These are phyloP conservation scores for Toxotes chatareus DNA, from an alignment of 2,113 vertebrate species.

Conservation along the genomic window DNA sequence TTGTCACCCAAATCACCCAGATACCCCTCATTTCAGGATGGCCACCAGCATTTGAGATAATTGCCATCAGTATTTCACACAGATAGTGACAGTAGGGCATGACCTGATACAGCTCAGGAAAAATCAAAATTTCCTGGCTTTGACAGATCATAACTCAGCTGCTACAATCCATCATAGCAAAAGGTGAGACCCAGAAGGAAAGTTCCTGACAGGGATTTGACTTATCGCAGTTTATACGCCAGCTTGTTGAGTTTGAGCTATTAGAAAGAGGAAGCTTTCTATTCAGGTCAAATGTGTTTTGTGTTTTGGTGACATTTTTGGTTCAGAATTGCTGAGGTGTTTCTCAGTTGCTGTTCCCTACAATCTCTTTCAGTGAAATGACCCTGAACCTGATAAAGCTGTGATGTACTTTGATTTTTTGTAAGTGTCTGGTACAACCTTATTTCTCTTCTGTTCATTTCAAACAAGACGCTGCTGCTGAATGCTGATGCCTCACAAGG, in stretches of 20 bases:
- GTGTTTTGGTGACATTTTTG: not conserved
- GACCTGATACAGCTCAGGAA: slow-evolving; percentile 71
- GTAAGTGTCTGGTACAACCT: not conserved
- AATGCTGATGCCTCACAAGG: not conserved
- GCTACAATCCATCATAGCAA: slow-evolving; percentile 56
- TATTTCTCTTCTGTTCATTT: not conserved
- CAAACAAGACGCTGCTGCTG: not conserved
- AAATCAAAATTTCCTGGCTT: slow-evolving; percentile 68
- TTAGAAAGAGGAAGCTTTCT: slow-evolving; percentile 31
- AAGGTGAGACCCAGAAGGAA: slow-evolving; percentile 63
- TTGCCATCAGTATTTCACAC: slow-evolving; percentile 76
- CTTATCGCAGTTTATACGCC: slow-evolving; percentile 54
- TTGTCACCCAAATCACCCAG: slow-evolving; percentile 44
- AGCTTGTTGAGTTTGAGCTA: slow-evolving; percentile 67
- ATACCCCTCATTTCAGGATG: slow-evolving; percentile 4
- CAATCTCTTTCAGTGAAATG: not conserved
- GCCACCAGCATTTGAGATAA: slow-evolving; percentile 58
- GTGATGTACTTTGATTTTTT: not conserved
- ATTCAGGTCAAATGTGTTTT: slow-evolving; percentile 38
- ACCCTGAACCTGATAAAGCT: not conserved
- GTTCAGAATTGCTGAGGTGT: not conserved
- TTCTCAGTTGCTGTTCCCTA: not conserved
- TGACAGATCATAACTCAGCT: slow-evolving; percentile 72
- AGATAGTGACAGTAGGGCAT: slow-evolving; percentile 67
- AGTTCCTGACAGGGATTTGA: slow-evolving; percentile 55